Percentiles rank a stretch among this genome's conserved stretches.
These are phyloP conservation scores for Whitmania pigra DNA, from an alignment of 1,140 invertebrate species.

Conservation along the genomic window DNA sequence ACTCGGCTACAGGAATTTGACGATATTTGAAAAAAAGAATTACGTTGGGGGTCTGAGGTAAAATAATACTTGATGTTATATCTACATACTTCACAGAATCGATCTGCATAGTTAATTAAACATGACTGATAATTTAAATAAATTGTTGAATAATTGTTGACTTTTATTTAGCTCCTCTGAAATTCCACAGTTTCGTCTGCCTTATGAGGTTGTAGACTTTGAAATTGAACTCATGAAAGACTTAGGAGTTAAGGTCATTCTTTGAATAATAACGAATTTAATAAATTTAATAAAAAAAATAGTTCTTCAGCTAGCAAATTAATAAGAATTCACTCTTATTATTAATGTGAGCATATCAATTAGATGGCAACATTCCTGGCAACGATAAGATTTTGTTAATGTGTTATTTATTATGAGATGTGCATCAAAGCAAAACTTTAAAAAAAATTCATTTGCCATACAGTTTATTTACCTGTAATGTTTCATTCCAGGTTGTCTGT, in stretches of 20 bases:
- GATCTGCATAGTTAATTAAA: too few species aligned
- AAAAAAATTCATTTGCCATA: too few species aligned
- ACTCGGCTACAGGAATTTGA: conserved; percentile 78
- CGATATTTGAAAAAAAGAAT: conserved; percentile 77
- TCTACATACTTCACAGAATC: too few species aligned
- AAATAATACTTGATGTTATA: not conserved
- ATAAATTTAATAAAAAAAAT: too few species aligned
- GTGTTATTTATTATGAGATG: too few species aligned
- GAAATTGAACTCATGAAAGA: conserved; percentile 82
- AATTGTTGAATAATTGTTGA: too few species aligned
- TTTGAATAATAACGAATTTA: too few species aligned
- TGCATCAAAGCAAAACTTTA: too few species aligned
- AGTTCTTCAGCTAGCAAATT: conserved; percentile 9
- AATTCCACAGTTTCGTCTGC: conserved; percentile 90
- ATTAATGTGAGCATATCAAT: not conserved
- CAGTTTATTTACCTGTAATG: too few species aligned
- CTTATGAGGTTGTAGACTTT: conserved; percentile 80
- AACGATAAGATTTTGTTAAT: too few species aligned
- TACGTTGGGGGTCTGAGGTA: conserved; percentile 78
- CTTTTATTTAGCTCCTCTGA: conserved; percentile 61
- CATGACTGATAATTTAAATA: too few species aligned
- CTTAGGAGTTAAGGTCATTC: conserved; percentile 70
- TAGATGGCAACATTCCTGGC: too few species aligned
- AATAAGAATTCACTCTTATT: conserved; percentile 10
- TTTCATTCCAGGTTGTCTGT: conserved; percentile 36